Evolutionary conservation across 35 echinoderm and acorn worm genomes (phyloP).

Genomic region (Strongylocentrotus purpuratus): DNA sequence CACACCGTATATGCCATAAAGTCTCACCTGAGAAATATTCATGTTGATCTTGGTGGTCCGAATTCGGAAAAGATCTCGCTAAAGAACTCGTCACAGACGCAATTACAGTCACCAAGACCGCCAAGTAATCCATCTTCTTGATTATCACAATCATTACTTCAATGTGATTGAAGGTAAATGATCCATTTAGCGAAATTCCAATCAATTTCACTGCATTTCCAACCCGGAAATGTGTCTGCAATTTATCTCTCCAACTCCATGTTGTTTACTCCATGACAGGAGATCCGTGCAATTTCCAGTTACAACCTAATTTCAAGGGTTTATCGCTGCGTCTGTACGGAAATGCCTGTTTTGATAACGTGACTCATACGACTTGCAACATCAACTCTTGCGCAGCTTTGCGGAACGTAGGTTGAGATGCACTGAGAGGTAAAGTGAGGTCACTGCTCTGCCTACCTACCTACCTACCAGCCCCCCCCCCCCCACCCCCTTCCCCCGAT

Average conservation of each 20-base stretch:
- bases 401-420: slow-evolving; percentile 32
- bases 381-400: background rate
- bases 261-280: slow-evolving; percentile 25
- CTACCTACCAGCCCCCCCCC: background rate
- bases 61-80: background rate
- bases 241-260: background rate
- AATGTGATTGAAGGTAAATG: background rate
- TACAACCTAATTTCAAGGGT: slow-evolving; percentile 16
- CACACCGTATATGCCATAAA: background rate
- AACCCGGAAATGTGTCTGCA: slow-evolving; percentile 15
- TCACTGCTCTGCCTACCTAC: background rate
- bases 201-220: background rate
- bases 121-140: background rate
- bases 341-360: slow-evolving; percentile 29
- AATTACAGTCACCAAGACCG: background rate
- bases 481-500: background rate
- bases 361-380: slow-evolving; percentile 22
- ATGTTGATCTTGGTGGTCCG: background rate
- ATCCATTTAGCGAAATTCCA: slow-evolving; percentile 24
- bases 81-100: background rate
- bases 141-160: background rate
- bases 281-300: background rate
- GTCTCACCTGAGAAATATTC: background rate
- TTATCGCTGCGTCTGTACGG: background rate
- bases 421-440: background rate